Percentiles rank a stretch among this genome's conserved stretches.
Evolutionary conservation across 2,797 vertebrate species (phyloP).

Genomic region (Poecilia wingei): DNA sequence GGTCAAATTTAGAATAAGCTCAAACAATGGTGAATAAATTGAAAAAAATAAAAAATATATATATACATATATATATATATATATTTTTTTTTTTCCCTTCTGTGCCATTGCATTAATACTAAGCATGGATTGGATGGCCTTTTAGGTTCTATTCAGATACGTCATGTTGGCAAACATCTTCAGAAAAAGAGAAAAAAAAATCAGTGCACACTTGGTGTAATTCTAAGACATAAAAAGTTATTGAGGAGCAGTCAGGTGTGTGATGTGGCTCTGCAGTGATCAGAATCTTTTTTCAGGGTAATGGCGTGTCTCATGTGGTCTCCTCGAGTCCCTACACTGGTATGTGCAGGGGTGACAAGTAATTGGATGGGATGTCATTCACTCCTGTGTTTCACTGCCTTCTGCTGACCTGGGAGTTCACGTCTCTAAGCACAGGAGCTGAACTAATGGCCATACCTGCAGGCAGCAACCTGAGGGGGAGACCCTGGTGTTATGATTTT

Average conservation of each 20-base stretch:
- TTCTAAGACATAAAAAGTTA: slow-evolving; percentile 40
- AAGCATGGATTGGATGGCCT: slow-evolving; percentile 44
- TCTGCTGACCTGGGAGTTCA: slow-evolving; percentile 66
- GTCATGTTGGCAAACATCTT: slow-evolving; percentile 8
- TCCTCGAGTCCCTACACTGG: slow-evolving; percentile 62
- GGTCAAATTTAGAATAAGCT: slow-evolving; percentile 15
- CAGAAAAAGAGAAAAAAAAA: slow-evolving; percentile 16
- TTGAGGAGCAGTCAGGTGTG: slow-evolving; percentile 22
- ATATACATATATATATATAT: slow-evolving; percentile 3
- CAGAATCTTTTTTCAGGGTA: slow-evolving; percentile 69
- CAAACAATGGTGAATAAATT: not conserved
- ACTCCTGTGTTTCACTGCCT: slow-evolving; percentile 63
- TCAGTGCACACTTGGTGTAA: slow-evolving; percentile 48
- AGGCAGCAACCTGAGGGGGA: slow-evolving; percentile 58
- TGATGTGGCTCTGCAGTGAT: slow-evolving; percentile 52
- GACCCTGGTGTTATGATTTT: slow-evolving; percentile 66
- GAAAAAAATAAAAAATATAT: not conserved
- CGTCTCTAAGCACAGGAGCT: slow-evolving; percentile 54
- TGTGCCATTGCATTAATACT: slow-evolving; percentile 30
- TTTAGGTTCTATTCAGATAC: slow-evolving; percentile 36
- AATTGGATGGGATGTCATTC: slow-evolving; percentile 79
- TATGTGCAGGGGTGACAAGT: slow-evolving; percentile 68
- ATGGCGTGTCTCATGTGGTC: slow-evolving; percentile 73
- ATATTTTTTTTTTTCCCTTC: slow-evolving; percentile 12
- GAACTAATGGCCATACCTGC: slow-evolving; percentile 70